Base-by-base conservation (phyloP, 2,113 vertebrate species). In the Pelmatolapia mariae region DNA sequence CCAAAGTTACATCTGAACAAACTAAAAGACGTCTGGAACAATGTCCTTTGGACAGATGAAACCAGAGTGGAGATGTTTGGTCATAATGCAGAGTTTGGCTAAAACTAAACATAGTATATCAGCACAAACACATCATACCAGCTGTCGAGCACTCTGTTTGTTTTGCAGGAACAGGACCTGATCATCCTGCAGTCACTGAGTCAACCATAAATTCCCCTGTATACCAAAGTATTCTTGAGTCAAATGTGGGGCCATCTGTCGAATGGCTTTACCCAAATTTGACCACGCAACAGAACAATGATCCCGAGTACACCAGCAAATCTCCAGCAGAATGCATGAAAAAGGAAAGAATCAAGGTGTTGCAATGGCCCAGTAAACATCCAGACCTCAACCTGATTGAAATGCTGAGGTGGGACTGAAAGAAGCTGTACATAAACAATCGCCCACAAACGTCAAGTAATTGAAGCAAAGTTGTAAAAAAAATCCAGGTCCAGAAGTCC, bases 51-150 rank as follows among this genome's bases (percentile, higher is more conserved):
- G 40, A 18, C 68, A 76, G 40, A 76, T 47, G 71, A 31, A 29
- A 50, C 43, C 43, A 50, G 24, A 31, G 43, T 76, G 16, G 71
- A 76, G 43, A 50, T 76, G 43, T 76, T 50, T 76, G 71, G 71
- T 18, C 43, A 76, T 50, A 29, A 50, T 31, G 71, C 16, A 19
- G 10, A 50, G 24, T 76, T 76, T 76, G 71, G 15, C 26, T 29
- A 76, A 76, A 45, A 29, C 43, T 19, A 76, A 76, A 76, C 40
- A 45, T 45, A 73, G 68, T 16, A 73, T 45, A 45, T 45, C 40
- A 73, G 68, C 8, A 29, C 15, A 26, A 76, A 26, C 40, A 26
- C 40, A 26, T 73, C 38, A 45, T 4, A 73, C 22, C 22, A 73
- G 66, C 66, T 45, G 66, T 73, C 38, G 2, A 73, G 66, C 13